Evolutionary conservation across 2,113 vertebrate genomes (phyloP).

Genomic region (Gymnobelideus leadbeateri): DNA sequence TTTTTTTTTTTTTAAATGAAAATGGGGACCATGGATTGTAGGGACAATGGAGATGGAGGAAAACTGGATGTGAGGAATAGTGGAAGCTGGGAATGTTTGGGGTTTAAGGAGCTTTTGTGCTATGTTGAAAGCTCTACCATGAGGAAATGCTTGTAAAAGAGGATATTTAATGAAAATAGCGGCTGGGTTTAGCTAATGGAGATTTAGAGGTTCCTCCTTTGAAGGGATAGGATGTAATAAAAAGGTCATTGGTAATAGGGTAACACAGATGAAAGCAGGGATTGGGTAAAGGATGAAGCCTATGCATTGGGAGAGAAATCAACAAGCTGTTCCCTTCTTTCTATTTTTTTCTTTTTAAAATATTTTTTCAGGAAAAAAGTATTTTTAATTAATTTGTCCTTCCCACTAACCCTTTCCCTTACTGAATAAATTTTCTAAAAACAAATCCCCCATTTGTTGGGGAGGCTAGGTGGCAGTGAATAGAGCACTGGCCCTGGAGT

Average conservation of each 20-base stretch:
- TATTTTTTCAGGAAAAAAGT: background rate
- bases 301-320: background rate
- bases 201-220: background rate
- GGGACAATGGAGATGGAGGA: background rate
- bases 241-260: too few relatives aligned
- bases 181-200: background rate
- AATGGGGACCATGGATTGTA: background rate
- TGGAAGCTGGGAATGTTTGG: background rate
- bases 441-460: too few relatives aligned
- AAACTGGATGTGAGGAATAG: background rate
- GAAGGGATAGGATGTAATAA: background rate
- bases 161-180: background rate
- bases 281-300: background rate
- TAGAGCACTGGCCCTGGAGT: too few relatives aligned
- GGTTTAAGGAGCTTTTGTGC: background rate
- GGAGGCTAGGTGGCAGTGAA: too few relatives aligned
- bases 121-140: background rate
- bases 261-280: too few relatives aligned
- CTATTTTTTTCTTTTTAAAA: background rate
- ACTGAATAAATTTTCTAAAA: too few relatives aligned
- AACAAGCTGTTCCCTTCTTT: background rate
- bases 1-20: background rate
- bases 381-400: background rate
- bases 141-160: too few relatives aligned
- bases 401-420: background rate